Conservation (phyloP, 2,888 invertebrate species). For the Lamellibrachia columna region DNA sequence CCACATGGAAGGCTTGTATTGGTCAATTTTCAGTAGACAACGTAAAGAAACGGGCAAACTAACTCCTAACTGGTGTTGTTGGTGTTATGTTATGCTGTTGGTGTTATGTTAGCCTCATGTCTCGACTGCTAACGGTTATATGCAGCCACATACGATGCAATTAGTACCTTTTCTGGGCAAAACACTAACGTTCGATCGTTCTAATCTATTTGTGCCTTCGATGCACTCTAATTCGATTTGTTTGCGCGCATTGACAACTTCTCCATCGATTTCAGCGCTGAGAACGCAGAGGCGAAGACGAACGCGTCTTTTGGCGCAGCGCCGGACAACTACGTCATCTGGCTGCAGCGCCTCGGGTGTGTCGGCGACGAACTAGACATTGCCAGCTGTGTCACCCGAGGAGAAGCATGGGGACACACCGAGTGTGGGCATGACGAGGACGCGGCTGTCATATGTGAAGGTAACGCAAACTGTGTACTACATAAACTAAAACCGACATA, state of each 20-base stretch:
- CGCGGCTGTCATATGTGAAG: slow-evolving; percentile 20
- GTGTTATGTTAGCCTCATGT: not conserved
- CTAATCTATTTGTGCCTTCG: not conserved
- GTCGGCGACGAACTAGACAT: slow-evolving; percentile 6
- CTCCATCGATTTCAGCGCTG: not conserved
- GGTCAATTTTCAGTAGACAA: not conserved
- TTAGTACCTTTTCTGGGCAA: not conserved
- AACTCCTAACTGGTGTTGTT: not conserved
- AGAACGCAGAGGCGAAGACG: not conserved
- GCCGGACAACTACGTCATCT: slow-evolving; percentile 13
- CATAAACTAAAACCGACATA: no score
- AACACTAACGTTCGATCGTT: not conserved
- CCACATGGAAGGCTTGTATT: not conserved
- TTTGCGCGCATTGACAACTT: not conserved
- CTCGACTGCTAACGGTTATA: not conserved
- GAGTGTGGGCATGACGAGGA: slow-evolving; percentile 20
- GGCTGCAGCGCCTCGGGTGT: slow-evolving; percentile 18
- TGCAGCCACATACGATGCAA: not conserved
- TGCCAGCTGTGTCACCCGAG: not conserved
- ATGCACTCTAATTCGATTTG: not conserved
- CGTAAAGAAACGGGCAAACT: not conserved
- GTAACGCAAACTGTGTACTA: not conserved
- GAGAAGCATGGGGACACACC: not conserved
- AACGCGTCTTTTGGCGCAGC: not conserved
- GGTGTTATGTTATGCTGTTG: not conserved